Conservation (phyloP, 2,888 invertebrate genomes). For the Drosophila anceps region DNA sequence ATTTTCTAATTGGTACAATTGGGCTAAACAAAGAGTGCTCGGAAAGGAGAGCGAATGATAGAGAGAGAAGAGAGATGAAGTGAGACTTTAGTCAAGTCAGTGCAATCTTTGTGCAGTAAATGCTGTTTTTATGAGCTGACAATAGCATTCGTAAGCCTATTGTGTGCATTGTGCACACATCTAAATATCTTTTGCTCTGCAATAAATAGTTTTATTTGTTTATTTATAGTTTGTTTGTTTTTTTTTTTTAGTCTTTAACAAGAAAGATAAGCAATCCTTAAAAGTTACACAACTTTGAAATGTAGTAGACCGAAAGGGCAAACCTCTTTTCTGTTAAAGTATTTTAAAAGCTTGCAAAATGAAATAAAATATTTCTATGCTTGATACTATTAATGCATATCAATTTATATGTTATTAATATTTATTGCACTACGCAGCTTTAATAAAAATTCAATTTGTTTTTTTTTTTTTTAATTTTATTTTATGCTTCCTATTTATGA, state of each 20-base stretch:
- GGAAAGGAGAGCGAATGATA: background rate
- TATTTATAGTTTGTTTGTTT: background rate
- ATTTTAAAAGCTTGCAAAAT: background rate
- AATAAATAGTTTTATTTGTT: background rate
- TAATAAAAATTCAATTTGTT: too few relatives aligned
- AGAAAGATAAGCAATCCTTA: background rate
- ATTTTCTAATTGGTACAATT: conserved; percentile 57
- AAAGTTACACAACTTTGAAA: too few relatives aligned
- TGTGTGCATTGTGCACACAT: background rate
- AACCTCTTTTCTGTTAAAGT: background rate
- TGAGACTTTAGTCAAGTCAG: background rate
- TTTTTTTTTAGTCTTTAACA: background rate
- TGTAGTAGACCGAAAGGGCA: too few relatives aligned
- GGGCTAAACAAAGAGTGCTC: conserved; percentile 10
- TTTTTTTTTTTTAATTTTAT: background rate
- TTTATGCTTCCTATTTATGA: too few relatives aligned
- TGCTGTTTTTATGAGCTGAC: conserved; percentile 4
- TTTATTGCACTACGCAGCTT: too few relatives aligned
- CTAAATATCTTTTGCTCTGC: background rate
- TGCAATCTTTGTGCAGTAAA: background rate
- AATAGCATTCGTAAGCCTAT: conserved; percentile 4
- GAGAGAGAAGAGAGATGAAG: background rate
- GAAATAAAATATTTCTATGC: too few relatives aligned
- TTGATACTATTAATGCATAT: background rate
- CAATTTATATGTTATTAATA: background rate